Base-by-base conservation (phyloP, 2,888 invertebrate species). In the Drosophila lutescens region DNA sequence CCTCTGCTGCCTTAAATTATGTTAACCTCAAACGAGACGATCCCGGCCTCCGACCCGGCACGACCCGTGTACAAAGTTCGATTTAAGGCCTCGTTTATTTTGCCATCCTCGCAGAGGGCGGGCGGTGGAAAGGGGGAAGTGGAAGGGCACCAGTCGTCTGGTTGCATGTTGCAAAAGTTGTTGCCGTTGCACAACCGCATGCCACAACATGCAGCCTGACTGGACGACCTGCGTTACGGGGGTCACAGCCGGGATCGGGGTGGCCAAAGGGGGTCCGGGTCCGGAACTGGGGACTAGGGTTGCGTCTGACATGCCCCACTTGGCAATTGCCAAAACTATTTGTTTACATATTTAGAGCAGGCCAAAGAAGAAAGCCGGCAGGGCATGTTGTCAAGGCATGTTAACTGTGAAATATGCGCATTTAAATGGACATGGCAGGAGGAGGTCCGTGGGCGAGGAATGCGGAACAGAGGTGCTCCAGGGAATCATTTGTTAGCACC, bases 61-160 rank as follows among this genome's bases (percentile, higher is more conserved):
- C 77, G 79, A 81, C 58, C 78, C 88, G 62, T 85, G 82, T 78
- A 72, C 80, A 85, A 76, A 85, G 89, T 87, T 87, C 86, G 88
- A 87, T 87, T 89, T 89, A 88, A 87, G 84, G 88, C 88, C 88
- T 88, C 89, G 89, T 87, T 87, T 89, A 88, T 89, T 86, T 83
- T 77, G 75, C 83, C 83, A 76, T 63, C 72, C 82, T 67, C 44
- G 72, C 70, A 54, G 71, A 58, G 69, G 32, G 69, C 69, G 62
- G 69, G 50, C 55, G 41, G 17, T 5, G 17, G 41, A 5, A 26
- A 26, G 6, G 5, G 6, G 26, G 6, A 26, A 26, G 26, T 26
- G 26, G 26, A 26, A 26, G 23, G 9, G 17, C 32, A 32, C 54
- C 59, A 65, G 62, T 78, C 78, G 81, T 74, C 82, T 83, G 86